Conservation (phyloP, 2,113 vertebrate species). For the Oenanthe oenanthe region DNA sequence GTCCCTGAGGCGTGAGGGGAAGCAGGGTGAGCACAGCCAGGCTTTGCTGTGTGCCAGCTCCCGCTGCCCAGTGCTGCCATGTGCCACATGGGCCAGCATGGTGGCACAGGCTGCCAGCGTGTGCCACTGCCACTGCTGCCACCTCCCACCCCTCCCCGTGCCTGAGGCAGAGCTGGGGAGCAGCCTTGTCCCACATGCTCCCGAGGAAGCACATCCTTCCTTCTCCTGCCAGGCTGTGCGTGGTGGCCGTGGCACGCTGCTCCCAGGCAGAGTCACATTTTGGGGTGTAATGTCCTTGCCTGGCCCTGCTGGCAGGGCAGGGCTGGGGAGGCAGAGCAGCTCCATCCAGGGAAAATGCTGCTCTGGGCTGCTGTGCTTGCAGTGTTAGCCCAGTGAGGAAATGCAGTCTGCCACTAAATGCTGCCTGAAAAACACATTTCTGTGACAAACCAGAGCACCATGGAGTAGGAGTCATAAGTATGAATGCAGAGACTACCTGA, state of each 20-base stretch:
- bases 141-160: background rate
- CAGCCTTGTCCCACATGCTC: background rate
- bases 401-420: background rate
- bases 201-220: background rate
- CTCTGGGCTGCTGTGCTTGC: rapidly evolving
- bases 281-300: background rate
- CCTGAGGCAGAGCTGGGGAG: background rate
- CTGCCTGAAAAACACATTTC: background rate
- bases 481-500: background rate
- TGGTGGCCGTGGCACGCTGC: rapidly evolving
- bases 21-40: background rate
- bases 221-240: background rate
- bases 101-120: background rate
- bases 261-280: background rate
- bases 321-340: background rate
- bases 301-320: background rate
- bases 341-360: rapidly evolving
- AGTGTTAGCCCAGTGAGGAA: rapidly evolving
- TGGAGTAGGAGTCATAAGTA: rapidly evolving
- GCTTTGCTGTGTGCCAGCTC: background rate
- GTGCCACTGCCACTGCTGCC: background rate
- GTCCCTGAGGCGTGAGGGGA: rapidly evolving
- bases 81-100: background rate
- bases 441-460: background rate
- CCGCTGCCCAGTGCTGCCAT: rapidly evolving